Conservation (phyloP, 2,113 vertebrate species). For the Pseudopodoces humilis region DNA sequence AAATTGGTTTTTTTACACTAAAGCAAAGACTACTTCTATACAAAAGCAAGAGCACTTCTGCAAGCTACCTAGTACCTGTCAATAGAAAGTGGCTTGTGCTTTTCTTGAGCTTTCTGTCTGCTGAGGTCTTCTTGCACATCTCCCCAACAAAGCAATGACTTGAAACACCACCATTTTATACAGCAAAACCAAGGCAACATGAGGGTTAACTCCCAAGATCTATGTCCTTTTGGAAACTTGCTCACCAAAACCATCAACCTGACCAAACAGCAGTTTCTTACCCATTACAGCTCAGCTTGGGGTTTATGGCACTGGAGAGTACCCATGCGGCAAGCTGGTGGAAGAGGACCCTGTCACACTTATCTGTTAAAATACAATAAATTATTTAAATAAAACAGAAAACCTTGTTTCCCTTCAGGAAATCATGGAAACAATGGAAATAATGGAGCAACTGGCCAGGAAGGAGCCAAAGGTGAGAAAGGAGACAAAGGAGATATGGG, state of each 20-base stretch:
- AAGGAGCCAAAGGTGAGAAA: slow-evolving; percentile 82
- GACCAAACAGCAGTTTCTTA: neutral
- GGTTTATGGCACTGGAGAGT: neutral
- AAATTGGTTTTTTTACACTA: neutral
- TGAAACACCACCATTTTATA: neutral
- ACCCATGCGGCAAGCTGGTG: neutral
- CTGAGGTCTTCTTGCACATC: neutral
- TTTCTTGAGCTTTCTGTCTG: neutral
- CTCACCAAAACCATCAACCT: neutral
- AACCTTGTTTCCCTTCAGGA: slow-evolving; percentile 65
- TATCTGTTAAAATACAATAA: neutral
- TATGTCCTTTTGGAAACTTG: neutral
- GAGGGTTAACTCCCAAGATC: neutral
- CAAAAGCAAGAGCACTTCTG: neutral
- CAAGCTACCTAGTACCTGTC: neutral
- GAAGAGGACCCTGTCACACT: neutral
- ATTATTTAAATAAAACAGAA: neutral
- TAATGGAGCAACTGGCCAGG: slow-evolving; percentile 81
- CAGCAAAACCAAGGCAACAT: neutral
- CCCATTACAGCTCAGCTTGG: neutral
- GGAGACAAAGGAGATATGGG: slow-evolving; percentile 83
- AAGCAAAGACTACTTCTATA: neutral
- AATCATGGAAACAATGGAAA: slow-evolving; percentile 86
- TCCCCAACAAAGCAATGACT: neutral
- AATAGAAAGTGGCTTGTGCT: neutral